Evolutionary conservation across 2,888 invertebrate species (phyloP), one percentile per base, ranked within the genome.

Genomic region (Alitta virens): DNA sequence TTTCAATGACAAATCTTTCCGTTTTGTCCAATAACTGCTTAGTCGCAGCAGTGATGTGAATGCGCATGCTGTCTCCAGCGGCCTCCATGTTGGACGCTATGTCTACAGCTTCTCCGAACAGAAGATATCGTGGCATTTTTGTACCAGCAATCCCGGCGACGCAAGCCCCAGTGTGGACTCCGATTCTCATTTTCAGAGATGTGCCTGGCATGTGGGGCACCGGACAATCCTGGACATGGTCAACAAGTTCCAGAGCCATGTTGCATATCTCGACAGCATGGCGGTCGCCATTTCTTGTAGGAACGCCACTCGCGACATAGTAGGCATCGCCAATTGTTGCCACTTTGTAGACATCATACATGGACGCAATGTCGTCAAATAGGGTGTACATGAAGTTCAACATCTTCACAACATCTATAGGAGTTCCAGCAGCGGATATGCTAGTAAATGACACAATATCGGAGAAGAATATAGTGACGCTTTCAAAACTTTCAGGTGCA

Each of bases 281-380:
- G 7, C 9, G 5, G 7, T n/a, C 21, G n/a, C 46, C 46, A 46
- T 46, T 46, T 46, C 46, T 46, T 3, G 3, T 46, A 9, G 46
- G 46, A 7, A 46, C 46, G 3, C 46, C 46, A 46, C 46, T 46
- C 7, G 46, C n/a, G 46, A 46, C 46, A 7, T 12, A 18, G n/a
- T 46, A 46, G 46, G 46, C 46, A 46, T 46, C 46, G 7, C 46
- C 46, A 7, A 46, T 46, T 7, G 46, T 46, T 18, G 46, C 46
- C 46, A 46, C 46, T 21, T 46, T 46, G n/a, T 46, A 46, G 21
- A 46, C 46, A 21, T 46, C 46, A 46, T 46, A 46, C n/a, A n/a
- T 5, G 3, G 5, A 3, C 5, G 46, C 46, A 16, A 46, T 46
- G n/a, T 46, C 46, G 21, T 46, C 46, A 46, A 46, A 46, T 21